These are phyloP conservation scores for Poeciliopsis turneri DNA, from an alignment of 2,797 vertebrate species.

Conservation along the genomic window DNA sequence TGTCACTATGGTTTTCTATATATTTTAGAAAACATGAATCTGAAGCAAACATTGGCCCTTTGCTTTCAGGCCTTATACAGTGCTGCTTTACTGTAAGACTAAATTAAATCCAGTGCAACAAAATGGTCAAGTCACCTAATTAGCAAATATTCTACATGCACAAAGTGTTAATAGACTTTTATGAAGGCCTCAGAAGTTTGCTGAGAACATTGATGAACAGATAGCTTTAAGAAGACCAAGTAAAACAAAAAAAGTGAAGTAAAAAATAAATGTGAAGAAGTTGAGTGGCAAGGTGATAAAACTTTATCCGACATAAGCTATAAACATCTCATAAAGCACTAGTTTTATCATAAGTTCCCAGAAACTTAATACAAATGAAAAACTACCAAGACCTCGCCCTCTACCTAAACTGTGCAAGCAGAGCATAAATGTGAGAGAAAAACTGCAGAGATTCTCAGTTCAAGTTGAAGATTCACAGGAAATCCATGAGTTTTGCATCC, in stretches of 20 bases:
- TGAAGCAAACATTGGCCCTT: too few species aligned
- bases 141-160: background rate
- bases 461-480: background rate
- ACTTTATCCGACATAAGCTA: background rate
- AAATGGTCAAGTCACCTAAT: background rate
- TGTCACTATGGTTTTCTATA: background rate
- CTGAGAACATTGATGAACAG: background rate
- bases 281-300: background rate
- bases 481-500: background rate
- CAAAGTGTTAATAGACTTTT: background rate
- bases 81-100: background rate
- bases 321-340: background rate
- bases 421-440: background rate
- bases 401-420: background rate
- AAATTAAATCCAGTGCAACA: background rate
- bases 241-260: too few species aligned
- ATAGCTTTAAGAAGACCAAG: background rate
- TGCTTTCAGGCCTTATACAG: background rate
- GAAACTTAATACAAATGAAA: background rate
- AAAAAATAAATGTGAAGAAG: background rate
- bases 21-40: too few species aligned
- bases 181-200: background rate
- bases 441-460: background rate
- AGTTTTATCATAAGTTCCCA: background rate
- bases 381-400: background rate